Base-by-base conservation (phyloP, 2,797 vertebrate species). In the Chromis chromis region DNA sequence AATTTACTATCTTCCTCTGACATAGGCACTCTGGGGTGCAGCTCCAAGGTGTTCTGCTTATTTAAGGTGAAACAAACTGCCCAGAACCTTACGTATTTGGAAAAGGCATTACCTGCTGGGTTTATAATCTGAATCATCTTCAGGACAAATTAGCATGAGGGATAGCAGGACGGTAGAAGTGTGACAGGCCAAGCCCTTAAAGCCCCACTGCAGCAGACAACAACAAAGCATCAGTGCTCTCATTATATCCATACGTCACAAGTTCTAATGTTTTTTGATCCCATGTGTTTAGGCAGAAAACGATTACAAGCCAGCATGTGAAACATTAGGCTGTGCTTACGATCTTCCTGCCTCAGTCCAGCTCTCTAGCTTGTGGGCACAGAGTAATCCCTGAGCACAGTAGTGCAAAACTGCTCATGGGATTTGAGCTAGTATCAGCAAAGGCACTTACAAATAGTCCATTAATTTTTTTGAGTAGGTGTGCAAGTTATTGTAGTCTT, bases 371-470 rank as follows among this genome's bases (percentile, higher is more conserved):
- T 65, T 78, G 48, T 42, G 70, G 70, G 57, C 31, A 58, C 25
- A 40, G 28, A 76, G 66, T 86, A 81, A 86, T 88, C 85, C 71
- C 78, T n/a, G n/a, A 67, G 64, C 78, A 75, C 53, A 74, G 61
- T 71, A 56, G 27, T 64, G 56, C 64, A 66, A 68, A 75, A 67
- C n/a, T 55, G 55, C 79, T 78, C 74, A 31, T 61, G 64, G 80
- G 79, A 88, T 83, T 76, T 81, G 33, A 77, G 56, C 60, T 36
- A 36, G 73, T 54, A 68, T 70, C 56, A 65, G 64, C 55, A 81
- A 27, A 76, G 66, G 69, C 46, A 71, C 62, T 67, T 57, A 62
- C 70, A 76, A 79, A 65, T n/a, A 48, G 55, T 54, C 52, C 22
- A 25, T 72, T 5, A 33, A 7, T 24, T 39, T 10, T 28, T 57